phyloP scores from a whole-genome alignment of 1,140 invertebrate species.

The Diachasmimorpha longicaudata region DNA sequence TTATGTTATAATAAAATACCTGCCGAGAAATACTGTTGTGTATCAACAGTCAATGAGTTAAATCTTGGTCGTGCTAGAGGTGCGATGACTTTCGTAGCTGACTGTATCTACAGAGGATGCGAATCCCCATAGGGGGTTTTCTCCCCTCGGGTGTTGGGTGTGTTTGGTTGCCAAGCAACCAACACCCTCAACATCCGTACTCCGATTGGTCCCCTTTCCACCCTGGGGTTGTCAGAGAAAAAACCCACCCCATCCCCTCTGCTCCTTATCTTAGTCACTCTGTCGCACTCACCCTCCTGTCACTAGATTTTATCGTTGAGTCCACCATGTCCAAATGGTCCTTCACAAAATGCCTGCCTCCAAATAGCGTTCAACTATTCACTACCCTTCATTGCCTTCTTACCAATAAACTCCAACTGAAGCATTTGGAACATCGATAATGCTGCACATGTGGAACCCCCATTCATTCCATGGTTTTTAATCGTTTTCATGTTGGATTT shows the following conservation, averaged over 20 bases:
- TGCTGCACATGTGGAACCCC: not conserved
- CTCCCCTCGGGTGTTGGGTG: conserved; percentile 45
- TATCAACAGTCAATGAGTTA: conserved; percentile 16
- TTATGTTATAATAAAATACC: too few relatives aligned
- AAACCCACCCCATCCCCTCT: not conserved
- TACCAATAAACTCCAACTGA: conserved; percentile 25
- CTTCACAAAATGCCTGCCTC: not conserved
- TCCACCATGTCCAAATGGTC: not conserved
- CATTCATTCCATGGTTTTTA: too few relatives aligned
- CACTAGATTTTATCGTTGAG: not conserved
- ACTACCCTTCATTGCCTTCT: not conserved
- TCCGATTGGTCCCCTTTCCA: conserved; percentile 46
- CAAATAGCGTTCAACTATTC: not conserved
- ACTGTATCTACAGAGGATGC: conserved; percentile 38
- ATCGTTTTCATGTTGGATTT: too few relatives aligned
- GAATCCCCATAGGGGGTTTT: conserved; percentile 36
- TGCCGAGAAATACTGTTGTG: not conserved
- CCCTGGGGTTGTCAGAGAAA: conserved; percentile 17
- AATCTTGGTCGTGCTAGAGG: conserved; percentile 26
- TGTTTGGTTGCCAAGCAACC: conserved; percentile 59
- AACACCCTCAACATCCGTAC: conserved; percentile 57
- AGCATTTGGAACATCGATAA: conserved; percentile 9
- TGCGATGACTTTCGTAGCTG: conserved; percentile 36
- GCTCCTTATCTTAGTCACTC: conserved; percentile 28
- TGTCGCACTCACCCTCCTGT: conserved; percentile 13